Conservation (phyloP, 1,140 invertebrate species). For the Zophobas atratus region DNA sequence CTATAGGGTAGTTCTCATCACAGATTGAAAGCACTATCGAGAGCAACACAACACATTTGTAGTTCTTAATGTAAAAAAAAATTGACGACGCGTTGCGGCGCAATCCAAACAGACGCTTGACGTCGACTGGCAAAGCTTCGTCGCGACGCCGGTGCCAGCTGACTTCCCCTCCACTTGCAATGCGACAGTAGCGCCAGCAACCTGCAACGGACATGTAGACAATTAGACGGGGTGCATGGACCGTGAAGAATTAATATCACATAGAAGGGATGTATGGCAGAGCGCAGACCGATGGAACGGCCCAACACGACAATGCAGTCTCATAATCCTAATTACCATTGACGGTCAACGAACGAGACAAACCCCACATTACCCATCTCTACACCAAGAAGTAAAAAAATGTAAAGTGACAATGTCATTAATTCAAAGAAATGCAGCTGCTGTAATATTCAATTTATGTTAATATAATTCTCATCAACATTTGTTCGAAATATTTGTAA, state of each 20-base stretch:
- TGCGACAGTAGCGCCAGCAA: constrained; percentile 65
- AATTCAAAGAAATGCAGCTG: too few species aligned
- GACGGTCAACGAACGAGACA: constrained; percentile 2
- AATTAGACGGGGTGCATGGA: constrained; percentile 56
- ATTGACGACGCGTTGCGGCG: constrained; percentile 37
- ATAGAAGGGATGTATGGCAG: constrained; percentile 36
- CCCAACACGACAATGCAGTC: constrained; percentile 32
- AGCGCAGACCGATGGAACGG: constrained; percentile 5
- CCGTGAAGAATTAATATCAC: constrained; percentile 48
- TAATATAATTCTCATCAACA: too few species aligned
- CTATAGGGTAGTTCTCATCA: constrained; percentile 51
- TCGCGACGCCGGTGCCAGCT: constrained; percentile 67
- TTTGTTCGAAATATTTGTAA: too few species aligned
- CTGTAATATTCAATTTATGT: too few species aligned
- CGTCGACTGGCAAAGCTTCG: constrained; percentile 65
- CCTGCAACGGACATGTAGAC: constrained; percentile 66
- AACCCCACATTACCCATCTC: neutral
- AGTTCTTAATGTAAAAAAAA: constrained; percentile 36
- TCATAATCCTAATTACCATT: constrained; percentile 37
- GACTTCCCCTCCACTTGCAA: constrained; percentile 62
- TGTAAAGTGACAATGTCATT: too few species aligned
- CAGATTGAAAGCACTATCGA: constrained; percentile 47
- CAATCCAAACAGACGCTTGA: constrained; percentile 61
- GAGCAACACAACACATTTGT: constrained; percentile 35
- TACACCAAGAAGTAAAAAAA: neutral